Percentiles rank a stretch among this genome's conserved stretches.
phyloP scores from a whole-genome alignment of 2,888 invertebrate species.

The Latrodectus elegans region DNA sequence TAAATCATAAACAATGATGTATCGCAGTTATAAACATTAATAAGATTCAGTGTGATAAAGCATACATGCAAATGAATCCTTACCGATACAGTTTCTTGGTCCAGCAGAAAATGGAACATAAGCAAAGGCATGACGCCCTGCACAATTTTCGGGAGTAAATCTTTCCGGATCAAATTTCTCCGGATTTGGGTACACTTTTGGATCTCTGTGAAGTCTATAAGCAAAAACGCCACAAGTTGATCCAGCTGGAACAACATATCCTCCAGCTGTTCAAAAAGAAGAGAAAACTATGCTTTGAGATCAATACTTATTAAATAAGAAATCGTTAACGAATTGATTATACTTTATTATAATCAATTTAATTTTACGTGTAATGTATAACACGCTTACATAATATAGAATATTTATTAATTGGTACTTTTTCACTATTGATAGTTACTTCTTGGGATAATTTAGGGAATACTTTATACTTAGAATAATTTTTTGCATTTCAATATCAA shows the following conservation, averaged over 20 bases:
- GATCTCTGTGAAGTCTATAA: conserved; percentile 72
- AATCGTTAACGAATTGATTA: too few species aligned
- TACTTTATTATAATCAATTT: too few species aligned
- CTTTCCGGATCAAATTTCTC: conserved; percentile 75
- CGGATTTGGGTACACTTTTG: conserved; percentile 74
- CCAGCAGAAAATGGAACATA: conserved; percentile 71
- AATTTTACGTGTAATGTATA: too few species aligned
- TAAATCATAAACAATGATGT: too few species aligned
- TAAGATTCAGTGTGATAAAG: too few species aligned
- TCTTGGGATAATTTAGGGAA: too few species aligned
- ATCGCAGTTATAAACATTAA: too few species aligned
- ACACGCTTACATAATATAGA: too few species aligned
- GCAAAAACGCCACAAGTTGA: conserved; percentile 71
- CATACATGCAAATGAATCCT: not conserved
- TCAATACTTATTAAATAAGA: not conserved
- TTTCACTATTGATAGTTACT: too few species aligned
- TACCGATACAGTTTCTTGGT: conserved; percentile 71
- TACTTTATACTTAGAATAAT: too few species aligned
- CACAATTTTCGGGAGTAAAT: conserved; percentile 69
- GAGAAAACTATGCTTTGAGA: not conserved
- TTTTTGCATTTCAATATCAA: too few species aligned
- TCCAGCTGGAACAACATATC: conserved; percentile 72
- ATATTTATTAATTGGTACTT: too few species aligned
- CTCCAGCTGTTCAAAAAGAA: conserved; percentile 53
- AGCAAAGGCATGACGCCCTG: conserved; percentile 70